A percentile compares a stretch with the other conserved stretches of the same genome.
Evolutionary conservation across 2,888 invertebrate genomes (phyloP).

Genomic region (Phalangium opilio): DNA sequence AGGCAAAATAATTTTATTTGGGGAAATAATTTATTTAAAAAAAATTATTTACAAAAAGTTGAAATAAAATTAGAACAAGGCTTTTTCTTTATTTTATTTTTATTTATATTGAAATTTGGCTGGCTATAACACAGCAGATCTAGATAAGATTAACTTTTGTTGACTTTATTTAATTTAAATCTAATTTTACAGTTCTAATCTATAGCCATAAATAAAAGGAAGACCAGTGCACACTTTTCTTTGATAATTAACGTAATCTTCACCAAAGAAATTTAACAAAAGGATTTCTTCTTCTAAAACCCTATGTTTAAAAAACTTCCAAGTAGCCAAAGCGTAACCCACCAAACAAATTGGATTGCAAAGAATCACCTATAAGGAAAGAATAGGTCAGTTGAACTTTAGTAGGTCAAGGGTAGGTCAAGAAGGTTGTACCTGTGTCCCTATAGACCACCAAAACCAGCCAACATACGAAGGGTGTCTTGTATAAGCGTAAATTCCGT

Average conservation of each 20-base stretch:
- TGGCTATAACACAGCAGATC: too few species aligned
- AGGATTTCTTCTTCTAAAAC: conserved; percentile 77
- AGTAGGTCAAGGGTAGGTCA: too few species aligned
- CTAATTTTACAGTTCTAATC: conserved; percentile 26
- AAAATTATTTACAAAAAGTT: too few species aligned
- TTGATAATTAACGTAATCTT: conserved; percentile 73
- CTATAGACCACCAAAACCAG: conserved; percentile 98
- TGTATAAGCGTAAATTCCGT: conserved; percentile 68
- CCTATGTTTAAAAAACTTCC: conserved; percentile 79
- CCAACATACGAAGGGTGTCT: conserved; percentile 96
- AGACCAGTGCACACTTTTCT: conserved; percentile 61
- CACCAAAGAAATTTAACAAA: conserved; percentile 78
- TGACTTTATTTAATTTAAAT: not conserved
- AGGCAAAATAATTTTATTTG: too few species aligned
- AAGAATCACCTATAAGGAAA: conserved; percentile 51
- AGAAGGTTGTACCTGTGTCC: conserved; percentile 60
- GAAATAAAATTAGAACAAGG: too few species aligned
- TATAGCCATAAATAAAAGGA: conserved; percentile 70
- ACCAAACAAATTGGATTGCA: conserved; percentile 76
- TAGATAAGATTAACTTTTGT: too few species aligned
- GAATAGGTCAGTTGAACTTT: not conserved
- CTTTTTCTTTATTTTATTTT: too few species aligned
- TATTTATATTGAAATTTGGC: too few species aligned
- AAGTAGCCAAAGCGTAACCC: conserved; percentile 64
- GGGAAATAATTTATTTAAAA: too few species aligned